phyloP scores from a whole-genome alignment of 2,797 vertebrate genomes.

The Lophotriccus pileatus region DNA sequence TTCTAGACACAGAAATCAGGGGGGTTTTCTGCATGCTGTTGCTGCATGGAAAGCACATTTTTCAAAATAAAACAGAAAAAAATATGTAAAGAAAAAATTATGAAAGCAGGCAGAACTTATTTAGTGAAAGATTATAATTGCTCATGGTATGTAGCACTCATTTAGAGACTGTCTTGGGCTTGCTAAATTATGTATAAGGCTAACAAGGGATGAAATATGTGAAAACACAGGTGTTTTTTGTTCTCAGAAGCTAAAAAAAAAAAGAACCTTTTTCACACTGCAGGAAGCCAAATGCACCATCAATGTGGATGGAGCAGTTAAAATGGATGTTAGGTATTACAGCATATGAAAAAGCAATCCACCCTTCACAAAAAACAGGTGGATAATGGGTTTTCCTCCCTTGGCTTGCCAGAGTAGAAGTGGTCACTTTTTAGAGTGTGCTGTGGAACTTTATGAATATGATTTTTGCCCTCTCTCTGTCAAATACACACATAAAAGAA shows the following conservation, averaged over 20 bases:
- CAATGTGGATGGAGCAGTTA: background rate
- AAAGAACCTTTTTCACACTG: background rate
- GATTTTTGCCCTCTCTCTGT: background rate
- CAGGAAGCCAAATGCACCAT: background rate
- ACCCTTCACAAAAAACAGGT: background rate
- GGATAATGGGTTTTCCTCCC: background rate
- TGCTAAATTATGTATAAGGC: background rate
- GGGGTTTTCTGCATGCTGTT: background rate
- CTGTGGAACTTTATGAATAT: background rate
- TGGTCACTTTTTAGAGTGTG: background rate
- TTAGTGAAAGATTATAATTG: background rate
- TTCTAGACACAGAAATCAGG: background rate
- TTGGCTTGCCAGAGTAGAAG: background rate
- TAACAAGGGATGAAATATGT: slow-evolving; percentile 5
- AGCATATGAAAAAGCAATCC: background rate
- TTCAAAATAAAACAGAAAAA: background rate
- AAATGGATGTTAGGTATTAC: background rate
- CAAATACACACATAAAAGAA: too few species aligned
- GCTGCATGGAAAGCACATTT: background rate
- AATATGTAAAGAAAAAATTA: background rate
- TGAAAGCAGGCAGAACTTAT: background rate
- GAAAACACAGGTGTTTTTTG: background rate
- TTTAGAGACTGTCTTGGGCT: background rate
- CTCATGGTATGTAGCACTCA: background rate
- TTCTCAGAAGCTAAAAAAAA: background rate